A percentile compares a stretch with the other conserved stretches of the same genome.
Conservation (phyloP, 2,113 vertebrate species). For the Percopsis transmontana region DNA sequence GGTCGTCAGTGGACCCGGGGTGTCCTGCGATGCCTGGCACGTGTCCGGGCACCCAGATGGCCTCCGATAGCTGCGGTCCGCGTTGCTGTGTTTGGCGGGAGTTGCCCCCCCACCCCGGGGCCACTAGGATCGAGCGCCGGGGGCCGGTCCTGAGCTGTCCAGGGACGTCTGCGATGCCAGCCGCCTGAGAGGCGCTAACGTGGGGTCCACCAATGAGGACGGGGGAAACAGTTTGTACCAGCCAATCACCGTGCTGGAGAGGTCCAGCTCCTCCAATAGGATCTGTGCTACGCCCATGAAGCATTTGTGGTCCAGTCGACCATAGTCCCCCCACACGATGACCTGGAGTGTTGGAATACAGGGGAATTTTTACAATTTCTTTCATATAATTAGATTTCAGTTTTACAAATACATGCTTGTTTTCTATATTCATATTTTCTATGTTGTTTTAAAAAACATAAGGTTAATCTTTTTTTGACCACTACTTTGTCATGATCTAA, state of each 20-base stretch:
- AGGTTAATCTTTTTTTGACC: too few species aligned
- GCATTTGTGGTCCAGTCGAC: conserved; percentile 99
- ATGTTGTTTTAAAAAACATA: too few species aligned
- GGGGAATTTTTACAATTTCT: not conserved
- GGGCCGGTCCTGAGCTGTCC: conserved; percentile 95
- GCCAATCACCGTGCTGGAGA: conserved; percentile 98
- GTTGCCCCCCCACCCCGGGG: conserved; percentile 54
- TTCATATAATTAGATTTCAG: too few species aligned
- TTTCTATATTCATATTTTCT: too few species aligned
- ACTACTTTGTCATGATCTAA: too few species aligned
- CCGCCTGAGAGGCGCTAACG: conserved; percentile 93
- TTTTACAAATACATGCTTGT: too few species aligned
- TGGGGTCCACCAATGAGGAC: conserved; percentile 97
- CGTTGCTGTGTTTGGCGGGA: conserved; percentile 6
- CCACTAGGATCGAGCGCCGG: conserved; percentile 92
- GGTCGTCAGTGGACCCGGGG: conserved; percentile 59
- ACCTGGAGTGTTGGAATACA: conserved; percentile 78
- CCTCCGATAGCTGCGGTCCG: not conserved
- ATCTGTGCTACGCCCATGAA: conserved; percentile 99
- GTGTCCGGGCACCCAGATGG: conserved; percentile 20
- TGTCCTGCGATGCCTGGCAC: not conserved
- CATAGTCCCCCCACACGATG: conserved; percentile 99
- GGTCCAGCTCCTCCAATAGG: conserved; percentile 95
- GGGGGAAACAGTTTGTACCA: conserved; percentile 99
- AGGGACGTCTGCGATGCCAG: conserved; percentile 98